These are phyloP conservation scores for Fratercula arctica DNA, from an alignment of 2,797 vertebrate species.

Conservation along the genomic window DNA sequence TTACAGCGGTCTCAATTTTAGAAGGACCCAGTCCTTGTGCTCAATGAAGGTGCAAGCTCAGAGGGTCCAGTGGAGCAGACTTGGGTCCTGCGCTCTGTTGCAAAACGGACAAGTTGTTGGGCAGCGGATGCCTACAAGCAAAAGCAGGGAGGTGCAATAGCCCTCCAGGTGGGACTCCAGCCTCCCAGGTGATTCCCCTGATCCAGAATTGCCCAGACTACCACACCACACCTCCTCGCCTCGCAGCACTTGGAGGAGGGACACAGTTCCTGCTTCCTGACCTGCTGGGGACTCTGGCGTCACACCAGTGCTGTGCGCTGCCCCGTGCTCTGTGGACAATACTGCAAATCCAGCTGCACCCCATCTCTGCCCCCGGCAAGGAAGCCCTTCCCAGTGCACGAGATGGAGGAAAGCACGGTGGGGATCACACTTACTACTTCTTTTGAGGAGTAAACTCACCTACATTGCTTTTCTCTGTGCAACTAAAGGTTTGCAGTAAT, in stretches of 20 bases:
- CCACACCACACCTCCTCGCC: not conserved
- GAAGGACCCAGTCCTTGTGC: not conserved
- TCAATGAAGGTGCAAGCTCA: not conserved
- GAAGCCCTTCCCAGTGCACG: not conserved
- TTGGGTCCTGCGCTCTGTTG: not conserved
- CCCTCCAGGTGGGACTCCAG: not conserved
- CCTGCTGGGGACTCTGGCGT: not conserved
- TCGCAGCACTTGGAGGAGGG: not conserved
- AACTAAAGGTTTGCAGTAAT: not conserved
- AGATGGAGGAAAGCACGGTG: not conserved
- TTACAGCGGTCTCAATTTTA: not conserved
- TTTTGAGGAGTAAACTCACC: not conserved
- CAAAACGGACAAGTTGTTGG: not conserved
- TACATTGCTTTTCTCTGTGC: not conserved
- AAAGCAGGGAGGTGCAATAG: not conserved
- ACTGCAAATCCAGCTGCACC: not conserved
- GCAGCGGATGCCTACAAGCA: not conserved
- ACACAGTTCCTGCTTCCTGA: not conserved
- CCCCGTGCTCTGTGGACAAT: fast-evolving
- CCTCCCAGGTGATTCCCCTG: not conserved
- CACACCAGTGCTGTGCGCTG: fast-evolving
- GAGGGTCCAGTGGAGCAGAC: not conserved
- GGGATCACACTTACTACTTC: not conserved
- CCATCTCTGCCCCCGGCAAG: not conserved
- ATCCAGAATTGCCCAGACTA: not conserved